Evolutionary conservation across 2,888 invertebrate species (phyloP).

Genomic region (Drosophila villosipedis): DNA sequence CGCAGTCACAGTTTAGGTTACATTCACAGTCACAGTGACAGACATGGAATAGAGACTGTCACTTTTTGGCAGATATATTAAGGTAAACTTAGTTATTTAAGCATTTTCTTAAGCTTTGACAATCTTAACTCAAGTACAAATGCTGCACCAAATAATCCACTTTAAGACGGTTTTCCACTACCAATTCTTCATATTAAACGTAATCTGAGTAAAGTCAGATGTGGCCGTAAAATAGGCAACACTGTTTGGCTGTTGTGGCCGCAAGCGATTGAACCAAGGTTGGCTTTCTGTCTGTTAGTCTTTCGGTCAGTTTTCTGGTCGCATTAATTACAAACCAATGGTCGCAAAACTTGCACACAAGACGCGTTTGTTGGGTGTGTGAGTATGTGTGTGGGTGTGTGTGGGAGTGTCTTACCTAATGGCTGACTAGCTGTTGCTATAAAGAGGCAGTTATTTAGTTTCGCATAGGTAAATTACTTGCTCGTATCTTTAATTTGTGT

Average conservation of each 20-base stretch:
- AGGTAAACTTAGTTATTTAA: not conserved
- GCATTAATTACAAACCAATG: slow-evolving; percentile 81
- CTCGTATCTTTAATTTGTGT: slow-evolving; percentile 77
- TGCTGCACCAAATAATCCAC: not conserved
- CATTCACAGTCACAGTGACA: not conserved
- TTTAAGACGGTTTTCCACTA: not conserved
- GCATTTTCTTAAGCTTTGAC: not conserved
- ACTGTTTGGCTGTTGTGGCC: slow-evolving; percentile 15
- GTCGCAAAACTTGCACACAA: slow-evolving; percentile 58
- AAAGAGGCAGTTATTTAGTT: slow-evolving; percentile 20
- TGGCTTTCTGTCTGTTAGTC: slow-evolving; percentile 24
- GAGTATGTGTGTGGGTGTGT: slow-evolving; percentile 1
- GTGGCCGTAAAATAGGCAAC: not conserved
- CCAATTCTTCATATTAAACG: not conserved
- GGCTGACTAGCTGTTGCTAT: slow-evolving; percentile 15
- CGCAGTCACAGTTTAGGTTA: slow-evolving; percentile 3
- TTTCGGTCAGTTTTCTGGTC: slow-evolving; percentile 58
- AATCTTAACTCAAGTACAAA: not conserved
- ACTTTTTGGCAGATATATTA: not conserved
- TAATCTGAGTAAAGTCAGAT: not conserved
- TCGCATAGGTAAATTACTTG: slow-evolving; percentile 64
- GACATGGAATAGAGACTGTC: not conserved
- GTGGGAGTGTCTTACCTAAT: slow-evolving; percentile 22
- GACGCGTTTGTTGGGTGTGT: not conserved
- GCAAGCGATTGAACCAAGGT: slow-evolving; percentile 47